Conservation (phyloP, 2,888 invertebrate species). For the Lasioglossum figueresi region DNA sequence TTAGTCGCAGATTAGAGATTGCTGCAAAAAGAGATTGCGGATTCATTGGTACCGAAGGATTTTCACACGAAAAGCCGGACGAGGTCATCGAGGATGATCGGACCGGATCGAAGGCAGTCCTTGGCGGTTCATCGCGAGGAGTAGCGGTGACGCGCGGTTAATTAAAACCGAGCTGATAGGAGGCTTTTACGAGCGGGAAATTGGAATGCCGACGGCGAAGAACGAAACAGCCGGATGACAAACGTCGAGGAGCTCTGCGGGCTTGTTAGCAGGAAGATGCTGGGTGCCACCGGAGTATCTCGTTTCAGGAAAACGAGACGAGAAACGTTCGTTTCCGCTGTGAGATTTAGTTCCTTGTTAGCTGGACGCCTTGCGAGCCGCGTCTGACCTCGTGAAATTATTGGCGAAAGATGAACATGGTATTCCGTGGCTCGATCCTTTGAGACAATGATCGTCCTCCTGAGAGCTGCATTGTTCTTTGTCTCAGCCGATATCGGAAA, state of each 20-base stretch:
- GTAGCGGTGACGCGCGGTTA: background rate
- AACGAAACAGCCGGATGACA: conserved; percentile 24
- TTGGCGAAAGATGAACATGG: background rate
- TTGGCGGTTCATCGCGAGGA: background rate
- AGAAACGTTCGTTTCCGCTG: conserved; percentile 13
- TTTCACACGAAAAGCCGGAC: background rate
- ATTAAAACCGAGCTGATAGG: background rate
- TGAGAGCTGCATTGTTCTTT: background rate
- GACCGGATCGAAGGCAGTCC: background rate
- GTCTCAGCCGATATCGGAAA: no score
- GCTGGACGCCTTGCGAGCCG: background rate
- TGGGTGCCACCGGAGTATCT: conserved; percentile 21
- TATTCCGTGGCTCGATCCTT: background rate
- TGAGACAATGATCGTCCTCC: background rate
- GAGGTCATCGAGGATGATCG: background rate
- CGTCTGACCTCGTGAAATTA: background rate
- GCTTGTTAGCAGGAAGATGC: conserved; percentile 23
- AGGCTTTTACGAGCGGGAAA: background rate
- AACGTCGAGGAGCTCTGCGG: background rate
- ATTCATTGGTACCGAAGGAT: background rate
- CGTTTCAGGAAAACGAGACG: conserved; percentile 21
- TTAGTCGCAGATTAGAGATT: background rate
- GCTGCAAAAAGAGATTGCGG: background rate
- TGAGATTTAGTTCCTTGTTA: conserved; percentile 39
- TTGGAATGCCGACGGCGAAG: conserved; percentile 4